Conservation (phyloP, 2,797 vertebrate species). For the Alca torda region DNA sequence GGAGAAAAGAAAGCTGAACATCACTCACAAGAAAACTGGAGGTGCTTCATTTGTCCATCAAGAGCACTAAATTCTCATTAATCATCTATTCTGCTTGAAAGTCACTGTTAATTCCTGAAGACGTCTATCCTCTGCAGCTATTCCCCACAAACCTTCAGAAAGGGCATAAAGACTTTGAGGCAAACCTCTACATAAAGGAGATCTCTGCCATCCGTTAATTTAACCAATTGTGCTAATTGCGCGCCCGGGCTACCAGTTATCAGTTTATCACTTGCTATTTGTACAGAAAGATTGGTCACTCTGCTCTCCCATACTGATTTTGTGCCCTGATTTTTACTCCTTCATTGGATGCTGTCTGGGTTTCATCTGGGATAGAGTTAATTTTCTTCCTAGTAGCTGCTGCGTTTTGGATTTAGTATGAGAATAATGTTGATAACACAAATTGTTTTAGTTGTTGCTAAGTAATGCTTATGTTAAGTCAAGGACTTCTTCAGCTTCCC, state of each 20-base stretch:
- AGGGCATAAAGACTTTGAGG: background rate
- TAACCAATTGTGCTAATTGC: background rate
- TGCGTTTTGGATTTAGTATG: background rate
- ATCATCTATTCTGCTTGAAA: background rate
- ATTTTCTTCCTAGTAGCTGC: background rate
- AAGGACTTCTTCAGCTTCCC: background rate
- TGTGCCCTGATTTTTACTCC: background rate
- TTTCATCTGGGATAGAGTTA: background rate
- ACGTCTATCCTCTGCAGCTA: background rate
- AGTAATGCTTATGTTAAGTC: background rate
- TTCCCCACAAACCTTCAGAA: background rate
- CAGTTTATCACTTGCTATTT: background rate
- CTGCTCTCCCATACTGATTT: background rate
- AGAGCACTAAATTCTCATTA: background rate
- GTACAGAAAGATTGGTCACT: background rate
- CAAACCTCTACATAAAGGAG: background rate
- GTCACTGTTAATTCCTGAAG: background rate
- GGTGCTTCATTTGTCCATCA: slow-evolving; percentile 21
- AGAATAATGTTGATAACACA: background rate
- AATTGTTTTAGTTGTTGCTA: background rate
- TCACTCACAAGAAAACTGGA: background rate
- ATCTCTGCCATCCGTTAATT: background rate
- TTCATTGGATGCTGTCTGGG: background rate
- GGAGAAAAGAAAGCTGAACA: background rate
- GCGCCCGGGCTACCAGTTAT: background rate